A percentile compares a stretch with the other conserved stretches of the same genome.
Evolutionary conservation across 2,888 invertebrate genomes (phyloP).

Genomic region (Petrolisthes manimaculis): DNA sequence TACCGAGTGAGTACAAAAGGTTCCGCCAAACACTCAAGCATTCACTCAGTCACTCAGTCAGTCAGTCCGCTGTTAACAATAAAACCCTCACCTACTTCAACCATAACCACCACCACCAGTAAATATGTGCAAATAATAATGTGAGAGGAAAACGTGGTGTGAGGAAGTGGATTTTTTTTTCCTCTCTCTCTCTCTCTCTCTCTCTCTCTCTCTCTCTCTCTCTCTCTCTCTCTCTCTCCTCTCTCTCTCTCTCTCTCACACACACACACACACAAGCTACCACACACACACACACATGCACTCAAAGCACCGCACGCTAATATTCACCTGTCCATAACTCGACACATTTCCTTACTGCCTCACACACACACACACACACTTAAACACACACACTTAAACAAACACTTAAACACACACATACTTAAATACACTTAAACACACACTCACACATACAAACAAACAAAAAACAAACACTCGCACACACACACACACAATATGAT

Average conservation of each 20-base stretch:
- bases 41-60: too few species aligned
- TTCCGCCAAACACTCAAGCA: background rate
- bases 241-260: slow-evolving; percentile 5
- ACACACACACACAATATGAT: background rate
- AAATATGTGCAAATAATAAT: too few species aligned
- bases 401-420: slow-evolving; percentile 26
- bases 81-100: too few species aligned
- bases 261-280: slow-evolving; percentile 15
- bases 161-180: background rate
- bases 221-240: too few species aligned
- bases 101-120: too few species aligned
- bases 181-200: slow-evolving; percentile 3
- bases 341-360: slow-evolving; percentile 12
- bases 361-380: slow-evolving; percentile 1
- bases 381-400: slow-evolving; percentile 16
- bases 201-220: slow-evolving; percentile 22
- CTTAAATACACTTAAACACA: too few species aligned
- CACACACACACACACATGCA: slow-evolving; percentile 23
- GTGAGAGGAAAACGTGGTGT: too few species aligned
- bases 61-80: too few species aligned
- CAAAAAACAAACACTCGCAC: slow-evolving; percentile 5
- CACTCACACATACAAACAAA: slow-evolving; percentile 26
- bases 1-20: background rate
- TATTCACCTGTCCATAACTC: slow-evolving; percentile 12
- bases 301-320: slow-evolving; percentile 6